Evolutionary conservation across 2,888 invertebrate genomes (phyloP).

Genomic region (Nasonovia ribisnigri): DNA sequence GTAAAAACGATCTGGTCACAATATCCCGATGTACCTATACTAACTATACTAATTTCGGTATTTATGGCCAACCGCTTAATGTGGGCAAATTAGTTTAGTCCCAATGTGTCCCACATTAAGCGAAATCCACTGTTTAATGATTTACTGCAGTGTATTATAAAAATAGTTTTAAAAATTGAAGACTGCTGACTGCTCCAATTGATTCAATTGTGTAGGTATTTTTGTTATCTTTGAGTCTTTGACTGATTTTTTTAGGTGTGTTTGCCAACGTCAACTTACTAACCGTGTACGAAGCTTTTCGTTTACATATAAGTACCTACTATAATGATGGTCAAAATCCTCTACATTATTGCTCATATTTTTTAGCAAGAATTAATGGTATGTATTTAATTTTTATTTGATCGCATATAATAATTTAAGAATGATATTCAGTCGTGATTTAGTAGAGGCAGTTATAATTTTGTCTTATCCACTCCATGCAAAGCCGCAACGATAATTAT

Average conservation of each 20-base stretch:
- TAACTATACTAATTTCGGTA: too few relatives aligned
- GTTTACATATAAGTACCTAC: not conserved
- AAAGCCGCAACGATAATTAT: not conserved
- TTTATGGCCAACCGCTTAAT: too few relatives aligned
- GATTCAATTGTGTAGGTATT: not conserved
- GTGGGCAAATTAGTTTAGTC: too few relatives aligned
- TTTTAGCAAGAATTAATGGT: not conserved
- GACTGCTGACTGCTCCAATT: not conserved
- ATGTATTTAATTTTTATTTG: not conserved
- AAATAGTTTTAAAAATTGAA: not conserved
- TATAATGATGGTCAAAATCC: not conserved
- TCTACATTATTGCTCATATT: not conserved
- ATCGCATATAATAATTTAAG: not conserved
- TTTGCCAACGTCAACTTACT: too few relatives aligned
- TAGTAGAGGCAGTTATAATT: not conserved
- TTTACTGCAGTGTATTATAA: not conserved
- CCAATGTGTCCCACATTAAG: too few relatives aligned
- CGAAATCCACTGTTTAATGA: too few relatives aligned
- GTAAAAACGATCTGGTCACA: too few relatives aligned
- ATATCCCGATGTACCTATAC: too few relatives aligned
- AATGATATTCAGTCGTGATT: not conserved
- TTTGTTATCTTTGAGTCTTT: too few relatives aligned
- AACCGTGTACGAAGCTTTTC: too few relatives aligned
- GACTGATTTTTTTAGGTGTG: too few relatives aligned
- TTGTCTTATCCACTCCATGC: not conserved